Conservation (phyloP, 2,888 invertebrate genomes). For the Patella caerulea region DNA sequence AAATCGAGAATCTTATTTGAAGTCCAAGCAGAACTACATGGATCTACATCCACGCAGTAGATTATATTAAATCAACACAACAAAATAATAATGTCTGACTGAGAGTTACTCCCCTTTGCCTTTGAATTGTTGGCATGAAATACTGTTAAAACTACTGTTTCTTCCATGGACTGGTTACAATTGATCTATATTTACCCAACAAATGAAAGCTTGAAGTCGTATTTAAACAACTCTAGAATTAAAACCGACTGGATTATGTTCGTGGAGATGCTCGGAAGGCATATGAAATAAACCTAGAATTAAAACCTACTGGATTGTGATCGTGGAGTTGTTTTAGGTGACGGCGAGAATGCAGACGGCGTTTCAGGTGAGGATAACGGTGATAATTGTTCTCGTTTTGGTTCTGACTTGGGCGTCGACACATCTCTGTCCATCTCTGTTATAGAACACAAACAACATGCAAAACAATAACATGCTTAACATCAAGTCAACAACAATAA, state of each 20-base stretch:
- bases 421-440: conserved; percentile 9
- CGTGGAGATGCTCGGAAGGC: neutral
- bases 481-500: neutral
- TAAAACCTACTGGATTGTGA: conserved; percentile 5
- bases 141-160: too few species aligned
- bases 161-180: too few species aligned
- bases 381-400: neutral
- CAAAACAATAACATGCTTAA: conserved; percentile 4
- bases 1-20: too few species aligned
- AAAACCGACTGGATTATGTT: neutral
- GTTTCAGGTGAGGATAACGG: neutral
- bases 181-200: too few species aligned
- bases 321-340: neutral
- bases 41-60: too few species aligned
- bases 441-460: neutral
- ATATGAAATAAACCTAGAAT: neutral
- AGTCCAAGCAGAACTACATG: too few species aligned
- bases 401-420: neutral
- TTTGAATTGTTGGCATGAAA: too few species aligned
- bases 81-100: too few species aligned
- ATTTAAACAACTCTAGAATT: neutral
- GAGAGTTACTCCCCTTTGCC: too few species aligned
- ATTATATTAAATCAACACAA: too few species aligned
- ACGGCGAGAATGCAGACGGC: neutral
- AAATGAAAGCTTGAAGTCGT: too few species aligned